A percentile compares a stretch with the other conserved stretches of the same genome.
Evolutionary conservation across 1,140 invertebrate genomes (phyloP).

Genomic region (Pomacea maculata): DNA sequence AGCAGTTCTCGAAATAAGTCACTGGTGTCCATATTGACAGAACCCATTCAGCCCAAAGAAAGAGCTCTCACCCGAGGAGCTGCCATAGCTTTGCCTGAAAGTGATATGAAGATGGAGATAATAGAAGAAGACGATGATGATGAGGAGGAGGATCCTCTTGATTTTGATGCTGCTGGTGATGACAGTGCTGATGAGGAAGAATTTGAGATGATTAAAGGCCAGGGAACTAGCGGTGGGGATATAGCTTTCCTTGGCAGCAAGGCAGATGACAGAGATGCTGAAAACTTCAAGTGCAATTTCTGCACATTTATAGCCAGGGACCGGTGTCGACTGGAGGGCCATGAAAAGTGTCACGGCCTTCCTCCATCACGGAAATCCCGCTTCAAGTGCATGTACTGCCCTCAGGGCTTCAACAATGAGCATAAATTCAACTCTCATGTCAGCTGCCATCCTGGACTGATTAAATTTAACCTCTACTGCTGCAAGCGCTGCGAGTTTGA

Average conservation of each 20-base stretch:
- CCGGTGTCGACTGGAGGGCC: slow-evolving; percentile 27
- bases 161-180: background rate
- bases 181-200: slow-evolving; percentile 22
- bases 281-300: slow-evolving; percentile 34
- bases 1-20: slow-evolving; percentile 5
- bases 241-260: slow-evolving; percentile 19
- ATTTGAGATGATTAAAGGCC: slow-evolving; percentile 1
- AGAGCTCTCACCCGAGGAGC: background rate
- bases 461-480: slow-evolving; percentile 32
- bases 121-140: slow-evolving; percentile 8
- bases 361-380: slow-evolving; percentile 32
- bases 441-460: slow-evolving; percentile 39
- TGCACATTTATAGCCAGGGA: slow-evolving; percentile 41
- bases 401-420: slow-evolving; percentile 38
- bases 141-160: no score
- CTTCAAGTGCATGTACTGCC: slow-evolving; percentile 42
- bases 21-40: slow-evolving; percentile 15
- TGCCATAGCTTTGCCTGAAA: background rate
- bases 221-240: background rate
- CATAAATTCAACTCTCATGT: slow-evolving; percentile 37
- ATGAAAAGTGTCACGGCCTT: slow-evolving; percentile 34
- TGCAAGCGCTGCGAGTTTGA: slow-evolving; percentile 42
- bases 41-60: slow-evolving; percentile 13
- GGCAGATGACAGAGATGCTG: slow-evolving; percentile 23
- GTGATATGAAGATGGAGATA: background rate